Base-by-base conservation (phyloP, 2,888 invertebrate genomes). In the Cheilosia pagana region DNA sequence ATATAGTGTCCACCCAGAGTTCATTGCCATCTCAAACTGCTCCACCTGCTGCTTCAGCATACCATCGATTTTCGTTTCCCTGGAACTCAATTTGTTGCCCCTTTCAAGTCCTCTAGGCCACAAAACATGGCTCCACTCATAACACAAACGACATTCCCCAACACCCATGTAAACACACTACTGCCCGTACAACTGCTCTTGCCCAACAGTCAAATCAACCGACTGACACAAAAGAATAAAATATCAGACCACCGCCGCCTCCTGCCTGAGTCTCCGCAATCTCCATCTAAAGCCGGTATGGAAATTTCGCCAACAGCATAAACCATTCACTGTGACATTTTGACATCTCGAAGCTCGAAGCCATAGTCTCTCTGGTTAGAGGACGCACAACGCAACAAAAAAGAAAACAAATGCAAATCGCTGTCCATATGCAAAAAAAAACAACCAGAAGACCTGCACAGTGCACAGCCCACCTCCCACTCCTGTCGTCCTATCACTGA, bases 281-380 rank as follows among this genome's bases (percentile, higher is more conserved):
- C 55, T 31, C 70, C 82, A 72, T 67, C 67, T 43, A 25, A 74
- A 75, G 52, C 41, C 50, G 57, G 50, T 70, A 83, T 83, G 79
- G 74, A 79, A 83, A 83, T 83, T 65, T 70, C 41, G 45, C 81
- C 63, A 83, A 67, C 72, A 83, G 78, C 78, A 83, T 78, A 78
- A 78, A 78, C 82, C 57, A 79, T 83, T 79, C 74, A 52, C 70
- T 65, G 48, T 72, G 83, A 79, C 83, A 70, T 70, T 79, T 78
- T 83, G 79, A 79, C 74, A 75, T 70, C 62, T 60, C 71, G 70
- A 72, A 82, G 71, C 71, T 48, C 53, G 43, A 57, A 50, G 75
- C 75, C 57, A 35, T 35, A 35, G 41, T 23, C 10, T 23, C 10
- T 10, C 39, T 14, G 28, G 68, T 45, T 43, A 14, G 39, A n/a